These are phyloP conservation scores for Neosilurus mollespiculum DNA, from an alignment of 2,797 vertebrate species.

Conservation along the genomic window DNA sequence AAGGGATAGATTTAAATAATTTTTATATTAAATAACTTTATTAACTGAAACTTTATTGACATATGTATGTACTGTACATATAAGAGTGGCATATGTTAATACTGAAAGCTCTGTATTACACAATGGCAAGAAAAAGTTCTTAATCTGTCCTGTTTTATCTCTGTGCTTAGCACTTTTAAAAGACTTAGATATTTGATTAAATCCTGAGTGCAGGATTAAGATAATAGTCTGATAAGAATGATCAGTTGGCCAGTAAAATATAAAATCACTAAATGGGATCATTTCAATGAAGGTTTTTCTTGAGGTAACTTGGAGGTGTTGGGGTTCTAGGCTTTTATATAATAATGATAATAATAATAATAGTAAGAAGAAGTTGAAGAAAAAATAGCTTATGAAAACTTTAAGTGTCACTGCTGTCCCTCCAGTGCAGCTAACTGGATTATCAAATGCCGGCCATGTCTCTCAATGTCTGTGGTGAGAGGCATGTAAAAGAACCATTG, in stretches of 20 bases:
- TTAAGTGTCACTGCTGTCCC: too few relatives aligned
- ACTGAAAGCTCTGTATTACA: neutral
- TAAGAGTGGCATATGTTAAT: neutral
- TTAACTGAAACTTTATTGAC: neutral
- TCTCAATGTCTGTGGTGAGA: too few relatives aligned
- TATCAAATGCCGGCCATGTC: too few relatives aligned
- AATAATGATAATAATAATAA: neutral
- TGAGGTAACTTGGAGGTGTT: neutral
- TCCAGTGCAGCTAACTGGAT: too few relatives aligned
- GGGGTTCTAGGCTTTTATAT: neutral
- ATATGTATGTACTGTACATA: neutral
- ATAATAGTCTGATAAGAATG: conserved; percentile 23
- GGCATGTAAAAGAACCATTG: too few relatives aligned
- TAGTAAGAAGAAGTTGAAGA: too few relatives aligned
- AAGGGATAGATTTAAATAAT: neutral
- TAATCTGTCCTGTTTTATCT: conserved; percentile 28
- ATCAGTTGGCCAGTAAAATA: conserved; percentile 18
- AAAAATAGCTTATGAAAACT: neutral
- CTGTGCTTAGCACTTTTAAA: conserved; percentile 4
- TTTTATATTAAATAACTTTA: too few relatives aligned
- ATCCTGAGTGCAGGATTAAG: conserved; percentile 35
- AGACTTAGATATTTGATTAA: conserved; percentile 33
- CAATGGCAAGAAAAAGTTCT: neutral
- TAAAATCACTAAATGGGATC: conserved; percentile 21
- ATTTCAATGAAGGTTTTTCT: neutral